phyloP scores from a whole-genome alignment of 2,113 vertebrate species.

The Oriolus oriolus region DNA sequence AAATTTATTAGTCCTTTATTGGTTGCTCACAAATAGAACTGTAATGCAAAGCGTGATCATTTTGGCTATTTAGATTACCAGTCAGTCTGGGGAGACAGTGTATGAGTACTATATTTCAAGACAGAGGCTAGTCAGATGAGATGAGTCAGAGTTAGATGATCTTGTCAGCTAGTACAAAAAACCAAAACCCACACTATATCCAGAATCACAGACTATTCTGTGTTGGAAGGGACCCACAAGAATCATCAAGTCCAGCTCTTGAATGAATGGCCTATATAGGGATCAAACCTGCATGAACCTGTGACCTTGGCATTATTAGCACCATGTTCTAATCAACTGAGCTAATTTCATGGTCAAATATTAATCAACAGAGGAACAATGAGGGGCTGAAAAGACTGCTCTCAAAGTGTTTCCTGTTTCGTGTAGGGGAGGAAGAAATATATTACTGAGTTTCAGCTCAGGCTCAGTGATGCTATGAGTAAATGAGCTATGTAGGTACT shows the following conservation, averaged over 20 bases:
- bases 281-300: background rate
- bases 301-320: conserved; percentile 53
- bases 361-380: background rate
- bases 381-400: background rate
- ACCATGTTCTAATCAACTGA: conserved; percentile 63
- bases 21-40: background rate
- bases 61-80: background rate
- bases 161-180: background rate
- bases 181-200: background rate
- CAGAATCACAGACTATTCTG: background rate
- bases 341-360: background rate
- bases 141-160: too few relatives aligned
- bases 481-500: background rate
- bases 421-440: background rate
- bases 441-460: background rate
- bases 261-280: background rate
- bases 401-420: background rate
- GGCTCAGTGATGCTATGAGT: background rate
- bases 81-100: background rate
- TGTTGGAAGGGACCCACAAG: background rate
- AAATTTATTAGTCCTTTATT: background rate
- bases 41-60: background rate
- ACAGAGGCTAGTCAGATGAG: too few relatives aligned
- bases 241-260: background rate
- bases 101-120: background rate